Evolutionary conservation across 2,113 vertebrate species (phyloP), one percentile per base, ranked within the genome.

Genomic region (Parus major): DNA sequence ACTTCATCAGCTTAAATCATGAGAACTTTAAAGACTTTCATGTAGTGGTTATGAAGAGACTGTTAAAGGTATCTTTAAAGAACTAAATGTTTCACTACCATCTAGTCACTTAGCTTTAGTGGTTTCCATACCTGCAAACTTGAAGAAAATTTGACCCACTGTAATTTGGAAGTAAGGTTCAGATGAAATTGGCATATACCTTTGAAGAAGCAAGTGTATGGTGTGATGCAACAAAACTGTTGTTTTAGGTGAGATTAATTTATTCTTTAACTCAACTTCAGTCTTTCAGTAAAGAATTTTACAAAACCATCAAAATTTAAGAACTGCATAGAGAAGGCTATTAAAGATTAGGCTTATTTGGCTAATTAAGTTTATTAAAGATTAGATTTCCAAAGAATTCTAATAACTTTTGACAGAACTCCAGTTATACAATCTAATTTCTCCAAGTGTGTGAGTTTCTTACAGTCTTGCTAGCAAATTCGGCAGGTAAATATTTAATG

Each of bases 401-500:
- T 7, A n/a, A 4, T 61, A 56, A 68, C 50, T 72, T 85, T 82
- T 88, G 63, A 22, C 22, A 31, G 29, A 76, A 35, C 25, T 69
- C 10, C 15, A 36, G 25, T 22, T 69, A 12, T 55, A 49, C 35
- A 42, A 4, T 69, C 29, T 55, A 27, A 23, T 22, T 61, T 76
- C 21, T 89, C 35, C 55, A 41, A 73, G 28, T 63, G 7, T 56
- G 7, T 63, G 56, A 66, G 21, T 87, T 89, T 77, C 68, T 93
- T 86, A 56, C 36, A 56, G 28, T 57, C 44, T 93, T 81, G 69
- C 23, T 82, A 53, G 73, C 28, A 82, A 96, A 88, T 91, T 93
- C 76, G 85, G 50, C 91, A 96, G 95, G 77, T 91, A 77, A 46
- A 81, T 92, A 93, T 82, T 93, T 94, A 66, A 64, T 79, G 87